phyloP scores from a whole-genome alignment of 1,140 invertebrate species.

The Chironomus tepperi region DNA sequence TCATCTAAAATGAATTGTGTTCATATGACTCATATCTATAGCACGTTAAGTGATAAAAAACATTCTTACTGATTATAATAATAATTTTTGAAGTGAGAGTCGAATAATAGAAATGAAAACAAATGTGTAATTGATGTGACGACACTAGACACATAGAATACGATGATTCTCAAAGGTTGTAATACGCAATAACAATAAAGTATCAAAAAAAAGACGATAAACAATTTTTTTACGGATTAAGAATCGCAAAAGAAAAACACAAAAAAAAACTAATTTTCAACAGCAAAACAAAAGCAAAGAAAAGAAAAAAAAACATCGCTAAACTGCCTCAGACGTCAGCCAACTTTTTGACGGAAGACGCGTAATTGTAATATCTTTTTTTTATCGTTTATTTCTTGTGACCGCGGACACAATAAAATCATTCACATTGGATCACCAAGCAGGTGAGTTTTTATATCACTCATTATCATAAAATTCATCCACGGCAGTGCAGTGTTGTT shows the following conservation, averaged over 20 bases:
- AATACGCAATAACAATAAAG: slow-evolving; percentile 13
- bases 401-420: neutral
- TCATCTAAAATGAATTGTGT: slow-evolving; percentile 15
- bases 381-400: slow-evolving; percentile 8
- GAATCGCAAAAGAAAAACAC: neutral
- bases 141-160: neutral
- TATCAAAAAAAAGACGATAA: neutral
- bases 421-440: slow-evolving; percentile 23
- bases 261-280: neutral
- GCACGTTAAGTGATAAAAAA: slow-evolving; percentile 21
- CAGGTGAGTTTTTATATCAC: neutral
- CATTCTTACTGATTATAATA: neutral
- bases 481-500: no score
- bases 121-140: slow-evolving; percentile 16
- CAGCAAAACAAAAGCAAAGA: neutral
- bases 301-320: neutral
- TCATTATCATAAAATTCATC: no score
- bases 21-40: slow-evolving; percentile 21
- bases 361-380: neutral
- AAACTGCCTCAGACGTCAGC: neutral
- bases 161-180: neutral
- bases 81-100: neutral
- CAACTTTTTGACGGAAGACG: neutral
- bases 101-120: neutral
- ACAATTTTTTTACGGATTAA: neutral